These are phyloP conservation scores for Tolmerus cingulatus DNA, from an alignment of 2,888 invertebrate genomes.

Conservation along the genomic window DNA sequence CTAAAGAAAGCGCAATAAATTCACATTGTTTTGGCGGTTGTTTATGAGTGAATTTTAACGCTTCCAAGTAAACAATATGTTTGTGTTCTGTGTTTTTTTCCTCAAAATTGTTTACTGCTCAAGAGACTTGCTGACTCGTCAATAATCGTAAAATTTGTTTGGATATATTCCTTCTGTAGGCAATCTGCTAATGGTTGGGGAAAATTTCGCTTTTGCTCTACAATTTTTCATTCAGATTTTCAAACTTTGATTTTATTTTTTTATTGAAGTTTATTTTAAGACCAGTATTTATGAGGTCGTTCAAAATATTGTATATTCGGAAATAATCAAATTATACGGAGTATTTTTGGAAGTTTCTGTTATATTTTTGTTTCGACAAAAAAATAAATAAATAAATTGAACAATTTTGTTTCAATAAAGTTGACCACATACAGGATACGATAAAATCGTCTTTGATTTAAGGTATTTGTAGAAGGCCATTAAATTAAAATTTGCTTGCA, in stretches of 20 bases:
- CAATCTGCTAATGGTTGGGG: not conserved
- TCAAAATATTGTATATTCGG: not conserved
- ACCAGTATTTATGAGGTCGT: not conserved
- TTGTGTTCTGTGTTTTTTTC: not conserved
- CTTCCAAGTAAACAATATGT: not conserved
- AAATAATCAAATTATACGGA: not conserved
- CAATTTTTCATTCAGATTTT: not conserved
- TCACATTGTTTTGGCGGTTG: not conserved
- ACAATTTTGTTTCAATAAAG: not conserved
- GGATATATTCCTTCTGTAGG: not conserved
- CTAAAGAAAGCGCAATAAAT: not conserved
- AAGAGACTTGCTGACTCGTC: not conserved
- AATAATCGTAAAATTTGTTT: not conserved
- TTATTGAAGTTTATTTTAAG: not conserved
- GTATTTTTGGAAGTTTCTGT: not conserved
- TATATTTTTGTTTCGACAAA: not conserved
- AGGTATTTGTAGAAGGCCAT: not conserved
- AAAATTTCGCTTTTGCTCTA: not conserved
- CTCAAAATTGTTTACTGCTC: not conserved
- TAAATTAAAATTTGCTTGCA: not conserved
- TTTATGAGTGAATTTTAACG: not conserved
- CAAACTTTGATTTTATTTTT: not conserved
- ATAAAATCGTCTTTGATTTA: not conserved
- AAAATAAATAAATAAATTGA: not conserved
- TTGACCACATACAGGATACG: not conserved